Percentiles rank a stretch among this genome's conserved stretches.
Conservation (phyloP, 30 jellyfish, hydroid and myxozoan species). For the Hydractinia echinata region DNA sequence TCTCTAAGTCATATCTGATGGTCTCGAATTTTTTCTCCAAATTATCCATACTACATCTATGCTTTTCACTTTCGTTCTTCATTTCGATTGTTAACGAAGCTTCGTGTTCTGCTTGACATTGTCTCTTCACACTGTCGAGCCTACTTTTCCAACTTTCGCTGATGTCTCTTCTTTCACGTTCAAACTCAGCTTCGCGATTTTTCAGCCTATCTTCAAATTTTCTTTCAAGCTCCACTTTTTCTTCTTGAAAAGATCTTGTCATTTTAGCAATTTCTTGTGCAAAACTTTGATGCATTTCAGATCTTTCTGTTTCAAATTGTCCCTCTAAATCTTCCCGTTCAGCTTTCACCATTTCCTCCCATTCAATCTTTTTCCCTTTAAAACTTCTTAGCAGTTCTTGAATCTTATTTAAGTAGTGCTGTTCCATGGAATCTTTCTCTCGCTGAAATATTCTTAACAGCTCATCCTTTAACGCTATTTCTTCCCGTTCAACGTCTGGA, state of each 20-base stretch:
- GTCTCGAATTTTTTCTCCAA: constrained; percentile 30
- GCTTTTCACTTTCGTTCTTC: constrained; percentile 36
- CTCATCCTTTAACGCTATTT: constrained; percentile 72
- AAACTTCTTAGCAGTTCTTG: constrained; percentile 75
- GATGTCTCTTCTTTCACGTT: constrained; percentile 22
- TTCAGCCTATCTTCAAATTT: constrained; percentile 28
- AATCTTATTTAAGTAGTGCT: constrained; percentile 52
- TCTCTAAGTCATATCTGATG: constrained; percentile 41
- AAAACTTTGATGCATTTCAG: constrained; percentile 57
- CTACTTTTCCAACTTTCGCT: constrained; percentile 25
- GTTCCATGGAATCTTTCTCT: constrained; percentile 85
- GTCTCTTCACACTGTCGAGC: constrained; percentile 26
- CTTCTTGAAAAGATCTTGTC: constrained; percentile 57
- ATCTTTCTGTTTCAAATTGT: constrained; percentile 75
- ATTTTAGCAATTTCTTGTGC: constrained; percentile 68
- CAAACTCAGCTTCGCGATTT: constrained; percentile 29
- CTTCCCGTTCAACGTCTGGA: constrained; percentile 27
- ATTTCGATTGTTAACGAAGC: constrained; percentile 24
- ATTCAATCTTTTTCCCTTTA: constrained; percentile 67
- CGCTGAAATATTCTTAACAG: constrained; percentile 63
- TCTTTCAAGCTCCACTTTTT: constrained; percentile 50
- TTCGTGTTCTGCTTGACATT: constrained; percentile 31
- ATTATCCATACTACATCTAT: constrained; percentile 35
- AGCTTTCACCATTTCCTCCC: constrained; percentile 86
- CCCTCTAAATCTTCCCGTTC: constrained; percentile 74